Evolutionary conservation across 2,888 invertebrate genomes (phyloP).

Genomic region (Sialis lutaria): DNA sequence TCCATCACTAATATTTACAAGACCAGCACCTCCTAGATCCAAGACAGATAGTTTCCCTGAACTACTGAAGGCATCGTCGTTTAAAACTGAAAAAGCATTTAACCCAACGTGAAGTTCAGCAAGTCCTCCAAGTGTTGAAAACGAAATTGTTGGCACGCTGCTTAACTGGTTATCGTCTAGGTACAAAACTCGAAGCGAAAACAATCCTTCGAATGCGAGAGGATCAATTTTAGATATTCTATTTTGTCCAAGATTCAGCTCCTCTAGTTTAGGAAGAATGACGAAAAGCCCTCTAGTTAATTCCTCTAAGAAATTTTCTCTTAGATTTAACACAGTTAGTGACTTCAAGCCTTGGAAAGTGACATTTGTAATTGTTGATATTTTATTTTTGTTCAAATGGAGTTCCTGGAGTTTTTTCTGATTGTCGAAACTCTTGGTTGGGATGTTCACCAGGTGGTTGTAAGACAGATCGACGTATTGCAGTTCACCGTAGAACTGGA

Average conservation of each 20-base stretch:
- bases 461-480: slow-evolving; percentile 69
- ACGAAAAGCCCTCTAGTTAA: slow-evolving; percentile 57
- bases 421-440: slow-evolving; percentile 57
- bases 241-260: slow-evolving; percentile 73
- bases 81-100: slow-evolving; percentile 60
- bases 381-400: slow-evolving; percentile 70
- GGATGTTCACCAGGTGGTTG: slow-evolving; percentile 70
- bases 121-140: slow-evolving; percentile 54
- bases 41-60: slow-evolving; percentile 56
- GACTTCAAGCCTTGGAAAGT: slow-evolving; percentile 66
- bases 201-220: slow-evolving; percentile 56
- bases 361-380: slow-evolving; percentile 59
- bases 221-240: slow-evolving; percentile 65
- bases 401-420: slow-evolving; percentile 70
- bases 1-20: slow-evolving; percentile 57
- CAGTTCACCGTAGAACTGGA: slow-evolving; percentile 77
- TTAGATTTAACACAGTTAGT: slow-evolving; percentile 61
- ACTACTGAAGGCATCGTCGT: slow-evolving; percentile 62
- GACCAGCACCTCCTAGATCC: slow-evolving; percentile 64
- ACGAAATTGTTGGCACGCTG: slow-evolving; percentile 55
- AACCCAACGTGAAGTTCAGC: slow-evolving; percentile 74
- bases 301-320: slow-evolving; percentile 67
- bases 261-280: slow-evolving; percentile 58
- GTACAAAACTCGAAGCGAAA: slow-evolving; percentile 60
- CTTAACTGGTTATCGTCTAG: slow-evolving; percentile 71